Percentiles rank a stretch among this genome's conserved stretches.
These are phyloP conservation scores for Scaptomyza tumidula DNA, from an alignment of 2,888 invertebrate genomes.

Conservation along the genomic window DNA sequence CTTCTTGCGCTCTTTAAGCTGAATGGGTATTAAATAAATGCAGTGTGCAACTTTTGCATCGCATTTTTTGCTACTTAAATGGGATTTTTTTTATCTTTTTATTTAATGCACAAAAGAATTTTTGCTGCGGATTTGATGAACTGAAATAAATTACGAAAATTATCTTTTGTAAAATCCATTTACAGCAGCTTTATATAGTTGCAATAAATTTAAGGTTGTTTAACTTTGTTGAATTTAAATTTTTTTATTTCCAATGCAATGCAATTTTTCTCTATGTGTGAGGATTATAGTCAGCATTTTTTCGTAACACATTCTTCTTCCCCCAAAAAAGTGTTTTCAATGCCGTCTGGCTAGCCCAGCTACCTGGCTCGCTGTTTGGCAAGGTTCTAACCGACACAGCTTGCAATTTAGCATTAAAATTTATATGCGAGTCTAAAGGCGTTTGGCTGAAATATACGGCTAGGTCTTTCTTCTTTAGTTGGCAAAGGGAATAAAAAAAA, in stretches of 20 bases:
- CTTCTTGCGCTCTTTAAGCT: conserved; percentile 28
- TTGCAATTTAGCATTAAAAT: conserved; percentile 76
- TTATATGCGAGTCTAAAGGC: conserved; percentile 69
- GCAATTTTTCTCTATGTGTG: not conserved
- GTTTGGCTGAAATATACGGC: conserved; percentile 71
- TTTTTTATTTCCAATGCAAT: not conserved
- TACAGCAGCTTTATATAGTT: not conserved
- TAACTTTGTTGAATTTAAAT: not conserved
- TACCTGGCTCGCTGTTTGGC: conserved; percentile 17
- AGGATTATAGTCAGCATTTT: conserved; percentile 3
- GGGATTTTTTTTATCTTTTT: conserved; percentile 26
- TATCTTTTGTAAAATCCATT: not conserved
- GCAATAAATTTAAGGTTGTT: not conserved
- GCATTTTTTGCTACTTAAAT: conserved; percentile 59
- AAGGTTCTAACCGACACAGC: conserved; percentile 28
- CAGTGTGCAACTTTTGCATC: conserved; percentile 50
- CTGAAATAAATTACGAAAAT: not conserved
- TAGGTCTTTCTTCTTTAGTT: conserved; percentile 24
- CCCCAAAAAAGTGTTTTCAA: not conserved
- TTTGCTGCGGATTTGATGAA: not conserved
- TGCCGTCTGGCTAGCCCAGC: conserved; percentile 4
- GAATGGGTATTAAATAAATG: conserved; percentile 23
- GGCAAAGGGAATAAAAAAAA: conserved; percentile 31
- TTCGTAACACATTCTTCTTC: conserved; percentile 9
- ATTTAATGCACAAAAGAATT: conserved; percentile 6